A percentile compares a stretch with the other conserved stretches of the same genome.
phyloP scores from a whole-genome alignment of 1,140 invertebrate species.

The Whitmania pigra region DNA sequence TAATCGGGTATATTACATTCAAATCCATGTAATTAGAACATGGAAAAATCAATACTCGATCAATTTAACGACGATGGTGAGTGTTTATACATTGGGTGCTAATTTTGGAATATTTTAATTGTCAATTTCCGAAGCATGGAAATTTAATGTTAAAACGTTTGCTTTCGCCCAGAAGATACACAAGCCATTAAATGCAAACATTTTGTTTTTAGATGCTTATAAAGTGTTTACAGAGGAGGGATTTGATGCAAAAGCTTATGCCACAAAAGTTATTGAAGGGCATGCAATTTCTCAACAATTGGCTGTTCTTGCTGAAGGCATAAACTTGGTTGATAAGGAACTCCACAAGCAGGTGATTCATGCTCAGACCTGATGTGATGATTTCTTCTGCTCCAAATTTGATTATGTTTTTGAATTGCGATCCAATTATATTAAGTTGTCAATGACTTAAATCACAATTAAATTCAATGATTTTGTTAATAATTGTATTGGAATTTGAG shows the following conservation, averaged over 20 bases:
- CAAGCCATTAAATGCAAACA: background rate
- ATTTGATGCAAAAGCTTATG: constrained; percentile 46
- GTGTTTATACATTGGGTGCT: background rate
- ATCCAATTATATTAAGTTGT: background rate
- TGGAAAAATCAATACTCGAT: background rate
- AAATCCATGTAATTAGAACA: background rate
- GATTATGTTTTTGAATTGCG: background rate
- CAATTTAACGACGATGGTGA: background rate
- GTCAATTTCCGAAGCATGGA: background rate
- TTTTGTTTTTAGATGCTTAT: constrained; percentile 40
- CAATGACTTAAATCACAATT: constrained; percentile 2
- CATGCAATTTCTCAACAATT: constrained; percentile 60
- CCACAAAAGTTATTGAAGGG: constrained; percentile 43
- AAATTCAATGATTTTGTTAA: background rate
- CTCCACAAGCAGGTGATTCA: constrained; percentile 52
- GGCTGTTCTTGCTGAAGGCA: constrained; percentile 59
- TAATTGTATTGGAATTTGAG: background rate
- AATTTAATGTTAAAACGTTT: background rate
- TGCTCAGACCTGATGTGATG: background rate
- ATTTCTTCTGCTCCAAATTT: background rate
- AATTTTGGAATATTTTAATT: background rate
- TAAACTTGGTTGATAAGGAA: constrained; percentile 64
- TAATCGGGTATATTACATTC: no score
- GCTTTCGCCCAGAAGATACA: background rate
- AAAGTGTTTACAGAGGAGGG: constrained; percentile 46